Evolutionary conservation across 2,888 invertebrate genomes (phyloP), one percentile per base, ranked within the genome.

Genomic region (Dione vanillae): DNA sequence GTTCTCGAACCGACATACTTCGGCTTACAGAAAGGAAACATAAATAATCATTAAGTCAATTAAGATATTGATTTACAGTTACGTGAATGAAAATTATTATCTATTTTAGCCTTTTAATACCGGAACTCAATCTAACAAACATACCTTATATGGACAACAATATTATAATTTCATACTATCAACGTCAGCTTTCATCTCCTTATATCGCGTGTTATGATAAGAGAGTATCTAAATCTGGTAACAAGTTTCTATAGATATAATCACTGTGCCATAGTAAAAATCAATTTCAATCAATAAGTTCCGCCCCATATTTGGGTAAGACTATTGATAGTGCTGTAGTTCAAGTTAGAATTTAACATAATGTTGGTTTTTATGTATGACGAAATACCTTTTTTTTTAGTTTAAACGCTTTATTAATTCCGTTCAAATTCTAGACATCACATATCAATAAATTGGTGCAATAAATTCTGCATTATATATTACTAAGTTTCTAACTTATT

Each of bases 251-350:
- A 66, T 51, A 45, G 65, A 37, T 61, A 61, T 66, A 58, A 71
- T 74, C 41, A 70, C 65, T 27, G 61, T 45, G 20, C n/a, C 66
- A 66, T 61, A 40, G 61, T 71, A 59, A 54, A 61, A 73, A 73
- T 75, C 74, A 66, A 73, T 74, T 65, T 65, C 41, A 75, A 72
- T 74, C 72, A 74, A 71, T 68, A 69, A 70, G 62, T 67, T 54
- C 41, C 67, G 49, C 56, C 75, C 86, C 87, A 83, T 85, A 87
- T 86, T 84, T 82, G 85, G 88, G 83, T 80, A 80, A 79, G 76
- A 72, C 75, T 49, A 51, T 76, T 70, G 76, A 66, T 65, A 52
- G 56, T 74, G 80, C 75, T 61, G 77, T 69, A 59, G 80, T 40
- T 47, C 16, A 20, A 49, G 14, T 49, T 47, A 19, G 11, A 37